phyloP scores from a whole-genome alignment of 2,888 invertebrate genomes.

The Pollenia amentaria region DNA sequence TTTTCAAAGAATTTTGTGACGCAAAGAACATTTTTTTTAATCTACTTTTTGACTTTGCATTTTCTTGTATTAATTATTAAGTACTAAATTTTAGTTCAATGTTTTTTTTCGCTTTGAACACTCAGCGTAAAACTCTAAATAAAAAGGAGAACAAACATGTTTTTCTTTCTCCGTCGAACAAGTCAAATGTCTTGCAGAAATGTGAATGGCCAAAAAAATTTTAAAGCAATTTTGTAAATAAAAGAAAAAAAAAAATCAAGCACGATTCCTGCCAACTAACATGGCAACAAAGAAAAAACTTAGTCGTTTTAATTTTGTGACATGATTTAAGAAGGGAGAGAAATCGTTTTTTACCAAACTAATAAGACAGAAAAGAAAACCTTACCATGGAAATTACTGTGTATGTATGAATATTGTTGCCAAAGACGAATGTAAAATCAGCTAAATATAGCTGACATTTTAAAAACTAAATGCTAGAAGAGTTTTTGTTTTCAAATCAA shows the following conservation, averaged over 20 bases:
- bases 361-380: neutral
- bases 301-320: conserved; percentile 47
- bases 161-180: conserved; percentile 15
- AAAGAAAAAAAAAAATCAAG: conserved; percentile 20
- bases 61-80: too few relatives aligned
- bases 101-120: too few relatives aligned
- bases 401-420: too few relatives aligned
- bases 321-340: conserved; percentile 44
- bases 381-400: neutral
- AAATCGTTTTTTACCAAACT: conserved; percentile 3
- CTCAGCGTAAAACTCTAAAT: too few relatives aligned
- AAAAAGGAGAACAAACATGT: conserved; percentile 27
- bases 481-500: too few relatives aligned
- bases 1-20: too few relatives aligned
- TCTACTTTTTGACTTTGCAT: too few relatives aligned
- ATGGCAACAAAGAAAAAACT: conserved; percentile 59
- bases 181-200: conserved; percentile 55
- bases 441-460: conserved; percentile 6
- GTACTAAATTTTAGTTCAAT: too few relatives aligned
- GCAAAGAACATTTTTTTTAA: too few relatives aligned
- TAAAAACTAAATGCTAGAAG: too few relatives aligned
- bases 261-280: conserved; percentile 34
- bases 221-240: neutral
- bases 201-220: conserved; percentile 56
- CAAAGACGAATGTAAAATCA: conserved; percentile 7